Percentiles rank a stretch among this genome's conserved stretches.
These are phyloP conservation scores for Aleadryas rufinucha DNA, from an alignment of 2,113 vertebrate species.

Conservation along the genomic window DNA sequence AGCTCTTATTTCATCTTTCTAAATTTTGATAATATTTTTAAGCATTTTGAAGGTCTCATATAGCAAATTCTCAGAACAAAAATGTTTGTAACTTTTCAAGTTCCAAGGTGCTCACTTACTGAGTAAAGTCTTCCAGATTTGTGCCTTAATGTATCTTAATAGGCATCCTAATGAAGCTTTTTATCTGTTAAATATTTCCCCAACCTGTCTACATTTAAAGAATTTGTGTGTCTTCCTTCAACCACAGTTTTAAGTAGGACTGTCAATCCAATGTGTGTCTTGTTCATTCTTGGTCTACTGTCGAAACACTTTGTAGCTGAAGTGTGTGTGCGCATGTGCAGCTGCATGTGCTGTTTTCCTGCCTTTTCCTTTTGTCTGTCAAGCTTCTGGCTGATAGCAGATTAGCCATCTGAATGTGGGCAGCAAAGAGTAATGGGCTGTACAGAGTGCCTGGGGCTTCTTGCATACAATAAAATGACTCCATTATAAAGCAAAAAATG, in stretches of 20 bases:
- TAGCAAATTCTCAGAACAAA: neutral
- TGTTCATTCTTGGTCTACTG: neutral
- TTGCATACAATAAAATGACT: slow-evolving; percentile 36
- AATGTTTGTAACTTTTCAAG: neutral
- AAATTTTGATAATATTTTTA: neutral
- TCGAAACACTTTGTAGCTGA: neutral
- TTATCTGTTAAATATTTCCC: neutral
- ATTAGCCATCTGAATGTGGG: slow-evolving; percentile 58
- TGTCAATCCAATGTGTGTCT: neutral
- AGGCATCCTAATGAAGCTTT: neutral
- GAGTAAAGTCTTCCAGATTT: neutral
- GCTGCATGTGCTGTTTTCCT: slow-evolving; percentile 13
- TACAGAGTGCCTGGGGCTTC: slow-evolving; percentile 44
- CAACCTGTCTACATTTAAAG: neutral
- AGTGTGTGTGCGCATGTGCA: neutral
- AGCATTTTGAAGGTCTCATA: neutral
- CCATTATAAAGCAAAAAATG: slow-evolving; percentile 44
- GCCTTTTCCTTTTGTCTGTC: slow-evolving; percentile 57
- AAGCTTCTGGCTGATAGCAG: slow-evolving; percentile 56
- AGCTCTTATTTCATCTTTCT: neutral
- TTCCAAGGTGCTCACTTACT: neutral
- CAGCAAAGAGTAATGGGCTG: slow-evolving; percentile 60
- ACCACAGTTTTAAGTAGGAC: neutral
- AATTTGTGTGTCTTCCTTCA: neutral
- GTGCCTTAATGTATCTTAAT: neutral